phyloP scores from a whole-genome alignment of 2,113 vertebrate species.

The Myrmecophaga tridactyla region DNA sequence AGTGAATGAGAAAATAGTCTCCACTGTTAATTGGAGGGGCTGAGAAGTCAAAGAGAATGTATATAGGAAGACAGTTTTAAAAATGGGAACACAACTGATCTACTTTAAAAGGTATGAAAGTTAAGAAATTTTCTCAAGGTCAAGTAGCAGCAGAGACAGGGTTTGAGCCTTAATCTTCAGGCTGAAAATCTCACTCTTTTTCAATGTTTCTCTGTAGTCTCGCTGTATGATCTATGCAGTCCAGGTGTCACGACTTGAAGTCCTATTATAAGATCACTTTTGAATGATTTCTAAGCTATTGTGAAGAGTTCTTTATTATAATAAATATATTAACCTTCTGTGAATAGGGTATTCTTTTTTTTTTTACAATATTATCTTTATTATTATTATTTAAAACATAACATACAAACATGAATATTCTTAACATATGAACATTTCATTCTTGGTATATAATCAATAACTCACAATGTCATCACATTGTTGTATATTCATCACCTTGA shows the following conservation, averaged over 20 bases:
- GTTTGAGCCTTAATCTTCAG: slow-evolving; percentile 33
- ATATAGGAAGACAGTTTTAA: neutral
- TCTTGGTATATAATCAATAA: too few relatives aligned
- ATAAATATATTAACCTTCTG: neutral
- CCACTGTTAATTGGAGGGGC: neutral
- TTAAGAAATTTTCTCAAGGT: neutral
- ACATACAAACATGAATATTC: too few relatives aligned
- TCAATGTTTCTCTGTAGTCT: slow-evolving; percentile 5
- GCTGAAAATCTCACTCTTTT: neutral
- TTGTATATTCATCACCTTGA: too few relatives aligned
- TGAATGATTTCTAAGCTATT: slow-evolving; percentile 48
- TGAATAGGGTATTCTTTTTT: too few relatives aligned
- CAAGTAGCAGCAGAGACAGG: neutral
- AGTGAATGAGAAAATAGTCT: neutral
- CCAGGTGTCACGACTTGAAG: slow-evolving; percentile 23
- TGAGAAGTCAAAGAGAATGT: neutral
- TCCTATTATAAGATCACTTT: slow-evolving; percentile 46
- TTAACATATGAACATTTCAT: too few relatives aligned
- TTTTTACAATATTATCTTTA: too few relatives aligned
- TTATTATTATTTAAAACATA: too few relatives aligned
- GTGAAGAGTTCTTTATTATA: slow-evolving; percentile 31
- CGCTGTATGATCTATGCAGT: slow-evolving; percentile 16
- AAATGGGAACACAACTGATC: neutral
- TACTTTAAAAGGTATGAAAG: neutral
- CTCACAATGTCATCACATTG: too few relatives aligned